Evolutionary conservation across 2,888 invertebrate species (phyloP).

Genomic region (Caradrina kadenii): DNA sequence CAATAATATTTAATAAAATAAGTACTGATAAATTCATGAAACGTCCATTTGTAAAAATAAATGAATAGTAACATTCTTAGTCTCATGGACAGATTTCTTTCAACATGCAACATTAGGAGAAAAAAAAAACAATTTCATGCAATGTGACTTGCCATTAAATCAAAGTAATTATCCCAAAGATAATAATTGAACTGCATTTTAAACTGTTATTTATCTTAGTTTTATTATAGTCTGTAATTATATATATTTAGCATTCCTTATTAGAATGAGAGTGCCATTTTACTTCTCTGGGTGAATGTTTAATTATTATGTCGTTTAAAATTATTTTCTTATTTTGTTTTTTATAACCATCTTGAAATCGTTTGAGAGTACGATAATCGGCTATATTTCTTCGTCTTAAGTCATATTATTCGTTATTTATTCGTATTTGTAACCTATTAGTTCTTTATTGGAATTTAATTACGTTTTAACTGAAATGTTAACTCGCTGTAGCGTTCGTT

Average conservation of each 20-base stretch:
- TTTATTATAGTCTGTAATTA: slow-evolving; percentile 36
- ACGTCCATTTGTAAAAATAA: slow-evolving; percentile 24
- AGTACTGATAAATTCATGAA: neutral
- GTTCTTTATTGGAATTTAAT: slow-evolving; percentile 32
- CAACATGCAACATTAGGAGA: neutral
- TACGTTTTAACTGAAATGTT: slow-evolving; percentile 12
- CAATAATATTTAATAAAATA: neutral
- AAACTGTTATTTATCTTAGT: slow-evolving; percentile 68
- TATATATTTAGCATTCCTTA: slow-evolving; percentile 61
- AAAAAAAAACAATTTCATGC: slow-evolving; percentile 20
- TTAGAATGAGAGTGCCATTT: slow-evolving; percentile 72
- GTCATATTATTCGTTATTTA: slow-evolving; percentile 45
- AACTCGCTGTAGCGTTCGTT: slow-evolving; percentile 24
- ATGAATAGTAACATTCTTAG: neutral
- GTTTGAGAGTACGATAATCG: slow-evolving; percentile 10
- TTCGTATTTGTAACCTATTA: slow-evolving; percentile 29
- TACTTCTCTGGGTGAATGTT: slow-evolving; percentile 53
- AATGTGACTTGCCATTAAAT: slow-evolving; percentile 80
- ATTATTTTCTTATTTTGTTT: slow-evolving; percentile 29
- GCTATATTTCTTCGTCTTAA: slow-evolving; percentile 40
- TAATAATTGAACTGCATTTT: slow-evolving; percentile 75
- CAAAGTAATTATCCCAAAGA: slow-evolving; percentile 85
- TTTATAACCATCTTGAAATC: neutral
- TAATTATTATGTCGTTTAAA: slow-evolving; percentile 5
- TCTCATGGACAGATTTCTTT: slow-evolving; percentile 40